A percentile compares a stretch with the other conserved stretches of the same genome.
phyloP scores from a whole-genome alignment of 2,888 invertebrate species.

The Ametastegia equiseti region DNA sequence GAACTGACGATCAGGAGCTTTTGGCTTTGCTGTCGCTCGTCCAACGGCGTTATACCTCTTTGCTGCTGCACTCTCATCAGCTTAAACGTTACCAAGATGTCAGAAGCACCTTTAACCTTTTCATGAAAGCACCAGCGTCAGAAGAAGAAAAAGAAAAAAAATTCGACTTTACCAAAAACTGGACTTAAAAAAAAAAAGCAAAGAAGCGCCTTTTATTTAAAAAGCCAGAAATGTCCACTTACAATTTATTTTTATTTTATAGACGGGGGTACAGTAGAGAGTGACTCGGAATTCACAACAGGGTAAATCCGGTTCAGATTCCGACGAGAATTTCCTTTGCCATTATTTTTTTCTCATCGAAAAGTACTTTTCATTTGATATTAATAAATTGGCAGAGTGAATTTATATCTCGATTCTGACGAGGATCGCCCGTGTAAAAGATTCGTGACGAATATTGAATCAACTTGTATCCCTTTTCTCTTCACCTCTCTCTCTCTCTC shows the following conservation, averaged over 20 bases:
- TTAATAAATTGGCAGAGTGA: too few species aligned
- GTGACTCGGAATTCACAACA: background rate
- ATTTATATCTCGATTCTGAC: too few species aligned
- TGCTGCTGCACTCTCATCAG: constrained; percentile 9
- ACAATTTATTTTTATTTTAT: too few species aligned
- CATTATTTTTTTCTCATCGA: too few species aligned
- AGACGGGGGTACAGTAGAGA: background rate
- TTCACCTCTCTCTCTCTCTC: background rate
- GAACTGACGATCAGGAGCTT: background rate
- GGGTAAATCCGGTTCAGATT: too few species aligned
- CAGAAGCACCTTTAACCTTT: background rate
- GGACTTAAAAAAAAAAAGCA: too few species aligned
- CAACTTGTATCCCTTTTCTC: background rate
- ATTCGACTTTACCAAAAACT: too few species aligned
- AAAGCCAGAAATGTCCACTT: background rate
- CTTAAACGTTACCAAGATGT: constrained; percentile 16
- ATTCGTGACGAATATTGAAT: too few species aligned
- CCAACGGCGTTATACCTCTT: background rate
- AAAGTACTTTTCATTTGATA: too few species aligned
- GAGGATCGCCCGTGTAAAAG: too few species aligned
- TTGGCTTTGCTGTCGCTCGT: background rate
- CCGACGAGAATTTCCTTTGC: too few species aligned
- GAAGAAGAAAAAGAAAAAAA: background rate
- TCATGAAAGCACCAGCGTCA: background rate
- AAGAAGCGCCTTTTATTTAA: background rate